Conservation (phyloP, 2,888 invertebrate species). For the Lasioglossum oenotherae region DNA sequence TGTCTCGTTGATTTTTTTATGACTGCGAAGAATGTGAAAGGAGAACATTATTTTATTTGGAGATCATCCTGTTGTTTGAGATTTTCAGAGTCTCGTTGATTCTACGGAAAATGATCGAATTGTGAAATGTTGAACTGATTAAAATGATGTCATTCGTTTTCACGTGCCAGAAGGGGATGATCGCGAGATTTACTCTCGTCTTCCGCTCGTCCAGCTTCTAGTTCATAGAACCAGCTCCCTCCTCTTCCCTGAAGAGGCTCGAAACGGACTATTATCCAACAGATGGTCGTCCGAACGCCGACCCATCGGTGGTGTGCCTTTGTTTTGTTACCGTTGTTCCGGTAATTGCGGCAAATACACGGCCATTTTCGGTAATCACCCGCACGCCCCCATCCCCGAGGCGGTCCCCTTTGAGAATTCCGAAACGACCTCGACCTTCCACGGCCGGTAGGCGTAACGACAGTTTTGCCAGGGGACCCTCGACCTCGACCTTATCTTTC, state of each 20-base stretch:
- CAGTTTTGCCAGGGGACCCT: conserved; percentile 65
- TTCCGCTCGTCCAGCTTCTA: conserved; percentile 22
- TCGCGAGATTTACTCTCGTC: neutral
- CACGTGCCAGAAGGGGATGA: neutral
- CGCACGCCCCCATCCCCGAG: conserved; percentile 65
- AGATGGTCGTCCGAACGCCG: conserved; percentile 79
- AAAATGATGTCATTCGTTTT: neutral
- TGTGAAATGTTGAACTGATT: too few relatives aligned
- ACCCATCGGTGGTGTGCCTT: conserved; percentile 69
- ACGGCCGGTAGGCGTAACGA: conserved; percentile 71
- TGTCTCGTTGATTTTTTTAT: neutral
- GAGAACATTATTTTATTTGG: neutral
- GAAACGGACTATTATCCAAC: conserved; percentile 79
- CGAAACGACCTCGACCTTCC: conserved; percentile 78
- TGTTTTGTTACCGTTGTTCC: conserved; percentile 82
- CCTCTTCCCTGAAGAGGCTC: conserved; percentile 66
- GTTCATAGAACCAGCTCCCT: conserved; percentile 65
- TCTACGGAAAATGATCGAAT: neutral
- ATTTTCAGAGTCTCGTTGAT: too few relatives aligned
- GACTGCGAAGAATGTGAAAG: neutral
- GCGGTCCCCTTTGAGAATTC: conserved; percentile 79
- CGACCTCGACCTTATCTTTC: conserved; percentile 64
- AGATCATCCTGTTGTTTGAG: too few relatives aligned
- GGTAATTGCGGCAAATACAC: conserved; percentile 82
- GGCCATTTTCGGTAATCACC: conserved; percentile 80